phyloP scores from a whole-genome alignment of 2,113 vertebrate genomes.

The Prochilodus magdalenae region DNA sequence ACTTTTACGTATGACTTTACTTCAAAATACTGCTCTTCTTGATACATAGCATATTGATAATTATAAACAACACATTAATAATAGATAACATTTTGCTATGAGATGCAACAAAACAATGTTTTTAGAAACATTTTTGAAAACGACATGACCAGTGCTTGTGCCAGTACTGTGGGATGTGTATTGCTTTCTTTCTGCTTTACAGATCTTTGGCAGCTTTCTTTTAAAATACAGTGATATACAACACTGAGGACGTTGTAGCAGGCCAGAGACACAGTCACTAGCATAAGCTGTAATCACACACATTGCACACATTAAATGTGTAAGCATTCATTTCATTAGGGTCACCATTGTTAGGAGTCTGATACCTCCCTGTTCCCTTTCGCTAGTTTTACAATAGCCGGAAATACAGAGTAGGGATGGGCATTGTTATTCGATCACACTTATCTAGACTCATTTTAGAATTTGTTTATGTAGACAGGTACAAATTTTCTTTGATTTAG shows the following conservation, averaged over 20 bases:
- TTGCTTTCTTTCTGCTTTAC: too few species aligned
- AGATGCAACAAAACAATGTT: too few species aligned
- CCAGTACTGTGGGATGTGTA: too few species aligned
- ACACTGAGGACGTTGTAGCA: background rate
- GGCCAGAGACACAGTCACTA: background rate
- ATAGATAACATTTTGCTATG: too few species aligned
- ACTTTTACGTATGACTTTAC: too few species aligned
- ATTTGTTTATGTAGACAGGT: background rate
- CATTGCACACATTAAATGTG: background rate
- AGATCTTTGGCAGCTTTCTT: background rate
- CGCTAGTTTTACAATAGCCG: slow-evolving; percentile 20
- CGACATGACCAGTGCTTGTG: too few species aligned
- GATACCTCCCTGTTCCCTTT: slow-evolving; percentile 22
- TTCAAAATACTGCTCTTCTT: too few species aligned
- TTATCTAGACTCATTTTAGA: background rate
- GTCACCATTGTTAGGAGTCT: slow-evolving; percentile 16
- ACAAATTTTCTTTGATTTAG: background rate
- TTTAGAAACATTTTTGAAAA: too few species aligned
- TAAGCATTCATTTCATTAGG: slow-evolving; percentile 18
- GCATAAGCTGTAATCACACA: background rate
- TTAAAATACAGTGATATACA: background rate
- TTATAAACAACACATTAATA: too few species aligned
- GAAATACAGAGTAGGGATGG: slow-evolving; percentile 19
- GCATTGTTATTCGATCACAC: background rate
- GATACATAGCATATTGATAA: too few species aligned